Evolutionary conservation across 2,113 vertebrate species (phyloP), one percentile per base, ranked within the genome.

Genomic region (Erinaceus europaeus): DNA sequence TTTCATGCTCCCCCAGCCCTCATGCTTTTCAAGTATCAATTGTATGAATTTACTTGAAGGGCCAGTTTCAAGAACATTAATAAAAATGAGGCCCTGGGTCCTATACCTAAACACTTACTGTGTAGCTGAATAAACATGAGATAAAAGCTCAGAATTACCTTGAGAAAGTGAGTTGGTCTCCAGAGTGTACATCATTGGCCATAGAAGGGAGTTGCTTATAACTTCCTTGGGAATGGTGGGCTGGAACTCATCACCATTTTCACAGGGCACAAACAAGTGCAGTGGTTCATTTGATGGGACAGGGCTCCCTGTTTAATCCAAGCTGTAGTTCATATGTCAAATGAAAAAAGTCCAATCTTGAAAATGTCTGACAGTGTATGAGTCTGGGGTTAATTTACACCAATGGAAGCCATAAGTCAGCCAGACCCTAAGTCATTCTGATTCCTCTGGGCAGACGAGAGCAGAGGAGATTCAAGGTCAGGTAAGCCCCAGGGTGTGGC

Each of bases 331-430:
- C 53, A 25, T 86, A 89, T 62, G 91, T 91, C 84, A 90, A 65
- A 86, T 72, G 32, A 90, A 88, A 84, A 80, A 89, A 80, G 78
- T 74, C 21, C 38, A 86, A 72, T 84, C 88, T 92, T 93, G 64
- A 77, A 91, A 94, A 86, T 48, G 15, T 46, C 89, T 61, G 20
- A 36, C 7, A 53, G 69, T 88, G 90, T 11, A 61, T 52, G 80
- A n/a, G 36, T 59, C 67, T 86, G 57, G 80, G 57, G 52, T 90
- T 88, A 77, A 86, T 36, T 32, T 42, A 44, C 3, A 3, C 77
- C 50, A 9, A 12, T 1, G 6, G 34, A n/a, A 78, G 38, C 42
- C 0, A 0, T 92, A 74, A 94, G 82, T 91, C 91, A 86, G 5
- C 5, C 5, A 21, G 91, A 65, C 69, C 18, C 11, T 10, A 62